phyloP scores from a whole-genome alignment of 1,140 invertebrate genomes.

The Phocides pigmalion region DNA sequence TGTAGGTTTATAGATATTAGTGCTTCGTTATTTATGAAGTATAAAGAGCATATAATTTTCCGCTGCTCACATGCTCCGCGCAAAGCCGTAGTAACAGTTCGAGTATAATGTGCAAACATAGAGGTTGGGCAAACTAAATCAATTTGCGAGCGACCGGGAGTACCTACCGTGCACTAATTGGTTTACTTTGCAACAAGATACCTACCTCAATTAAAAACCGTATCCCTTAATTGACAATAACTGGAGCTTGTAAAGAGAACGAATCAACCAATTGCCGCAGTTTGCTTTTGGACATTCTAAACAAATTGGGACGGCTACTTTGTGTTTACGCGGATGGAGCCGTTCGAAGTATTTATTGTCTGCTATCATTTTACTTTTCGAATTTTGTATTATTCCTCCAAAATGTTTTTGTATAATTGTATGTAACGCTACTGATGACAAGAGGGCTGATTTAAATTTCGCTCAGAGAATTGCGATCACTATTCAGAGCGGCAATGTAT shows the following conservation, averaged over 20 bases:
- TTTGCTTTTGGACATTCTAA: constrained; percentile 14
- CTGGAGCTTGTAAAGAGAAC: constrained; percentile 38
- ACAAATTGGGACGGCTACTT: background rate
- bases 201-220: constrained; percentile 69
- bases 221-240: constrained; percentile 64
- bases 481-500: too few relatives aligned
- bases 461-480: too few relatives aligned
- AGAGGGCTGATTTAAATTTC: too few relatives aligned
- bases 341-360: background rate
- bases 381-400: too few relatives aligned
- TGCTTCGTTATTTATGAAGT: background rate
- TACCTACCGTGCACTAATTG: constrained; percentile 66
- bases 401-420: too few relatives aligned
- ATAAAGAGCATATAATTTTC: background rate
- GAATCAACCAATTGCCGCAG: background rate
- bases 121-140: constrained; percentile 66
- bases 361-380: background rate
- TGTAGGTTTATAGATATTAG: too few relatives aligned
- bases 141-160: constrained; percentile 57
- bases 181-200: constrained; percentile 76
- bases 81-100: constrained; percentile 11
- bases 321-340: background rate
- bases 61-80: background rate
- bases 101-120: constrained; percentile 45
- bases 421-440: too few relatives aligned